Percentiles rank a stretch among this genome's conserved stretches.
Evolutionary conservation across 2,113 vertebrate species (phyloP).

Genomic region (Condylura cristata): DNA sequence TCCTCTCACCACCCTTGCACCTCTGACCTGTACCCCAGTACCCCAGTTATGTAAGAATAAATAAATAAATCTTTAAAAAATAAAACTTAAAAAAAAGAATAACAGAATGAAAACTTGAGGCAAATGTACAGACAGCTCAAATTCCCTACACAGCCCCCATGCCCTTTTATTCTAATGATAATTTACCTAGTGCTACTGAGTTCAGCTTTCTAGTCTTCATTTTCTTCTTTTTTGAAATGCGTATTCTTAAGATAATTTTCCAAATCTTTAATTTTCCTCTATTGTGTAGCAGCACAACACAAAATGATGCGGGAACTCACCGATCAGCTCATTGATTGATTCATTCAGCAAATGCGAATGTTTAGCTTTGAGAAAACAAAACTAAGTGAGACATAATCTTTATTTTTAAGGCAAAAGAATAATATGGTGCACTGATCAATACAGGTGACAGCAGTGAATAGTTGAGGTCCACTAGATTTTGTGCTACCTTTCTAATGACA

Average conservation of each 20-base stretch:
- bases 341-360: constrained; percentile 35
- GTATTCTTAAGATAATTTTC: neutral
- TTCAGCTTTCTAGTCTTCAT: constrained; percentile 5
- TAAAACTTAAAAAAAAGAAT: too few relatives aligned
- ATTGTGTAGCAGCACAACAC: neutral
- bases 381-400: neutral
- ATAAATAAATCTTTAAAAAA: too few relatives aligned
- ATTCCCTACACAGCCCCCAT: neutral
- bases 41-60: too few relatives aligned
- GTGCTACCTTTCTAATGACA: neutral
- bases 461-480: neutral
- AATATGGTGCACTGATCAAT: neutral
- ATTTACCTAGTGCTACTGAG: constrained; percentile 16
- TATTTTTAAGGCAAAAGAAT: constrained; percentile 49
- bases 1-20: too few relatives aligned
- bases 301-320: constrained; percentile 31
- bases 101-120: constrained; percentile 27
- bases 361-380: constrained; percentile 46
- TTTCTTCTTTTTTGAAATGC: neutral
- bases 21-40: too few relatives aligned
- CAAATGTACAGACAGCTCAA: neutral
- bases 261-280: constrained; percentile 36
- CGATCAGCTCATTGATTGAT: neutral
- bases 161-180: neutral
- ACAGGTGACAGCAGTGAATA: neutral